Percentiles rank a stretch among this genome's conserved stretches.
These are phyloP conservation scores for Sciurus niger DNA, from an alignment of 2,113 vertebrate genomes.

Conservation along the genomic window DNA sequence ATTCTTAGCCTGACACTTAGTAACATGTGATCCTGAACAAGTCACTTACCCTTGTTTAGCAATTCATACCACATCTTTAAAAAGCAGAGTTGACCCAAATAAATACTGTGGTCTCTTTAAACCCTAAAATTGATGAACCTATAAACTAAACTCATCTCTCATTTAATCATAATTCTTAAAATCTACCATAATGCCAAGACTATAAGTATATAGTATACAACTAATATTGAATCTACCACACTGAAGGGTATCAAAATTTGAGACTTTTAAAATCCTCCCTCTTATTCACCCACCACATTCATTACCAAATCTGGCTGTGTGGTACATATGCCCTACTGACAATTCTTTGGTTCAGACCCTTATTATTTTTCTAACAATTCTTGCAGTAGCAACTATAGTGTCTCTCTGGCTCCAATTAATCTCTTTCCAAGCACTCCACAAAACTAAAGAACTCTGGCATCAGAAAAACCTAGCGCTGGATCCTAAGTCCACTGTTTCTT, in stretches of 20 bases:
- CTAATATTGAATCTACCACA: neutral
- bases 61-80: conserved; percentile 7
- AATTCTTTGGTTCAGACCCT: neutral
- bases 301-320: neutral
- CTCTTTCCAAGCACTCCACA: neutral
- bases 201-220: neutral
- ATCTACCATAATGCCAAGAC: neutral
- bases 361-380: conserved; percentile 11
- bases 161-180: conserved; percentile 4
- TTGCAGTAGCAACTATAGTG: neutral
- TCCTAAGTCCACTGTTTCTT: neutral
- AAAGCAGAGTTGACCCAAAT: conserved; percentile 51
- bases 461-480: neutral
- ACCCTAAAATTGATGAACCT: conserved; percentile 39
- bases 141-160: conserved; percentile 47
- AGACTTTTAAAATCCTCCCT: neutral
- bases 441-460: neutral
- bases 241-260: neutral
- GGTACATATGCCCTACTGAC: neutral
- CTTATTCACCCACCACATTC: neutral
- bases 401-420: conserved; percentile 14
- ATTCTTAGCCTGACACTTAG: conserved; percentile 38
- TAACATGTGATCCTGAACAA: conserved; percentile 20
- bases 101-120: conserved; percentile 21
- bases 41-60: neutral